Conservation (phyloP, 2,113 vertebrate genomes). For the Ascaphus truei region DNA sequence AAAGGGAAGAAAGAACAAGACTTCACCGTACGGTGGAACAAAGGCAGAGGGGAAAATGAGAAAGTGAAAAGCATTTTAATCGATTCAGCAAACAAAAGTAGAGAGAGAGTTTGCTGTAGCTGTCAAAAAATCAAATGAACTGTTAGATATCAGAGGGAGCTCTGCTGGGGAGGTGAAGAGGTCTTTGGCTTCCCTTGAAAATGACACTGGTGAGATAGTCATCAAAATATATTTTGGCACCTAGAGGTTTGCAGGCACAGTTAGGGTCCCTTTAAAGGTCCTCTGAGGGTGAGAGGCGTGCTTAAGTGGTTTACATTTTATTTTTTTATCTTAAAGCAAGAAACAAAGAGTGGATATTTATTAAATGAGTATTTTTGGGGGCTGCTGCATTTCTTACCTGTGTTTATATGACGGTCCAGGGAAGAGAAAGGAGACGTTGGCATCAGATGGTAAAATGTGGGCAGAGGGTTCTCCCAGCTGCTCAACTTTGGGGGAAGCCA, state of each 20-base stretch:
- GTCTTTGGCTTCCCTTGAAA: background rate
- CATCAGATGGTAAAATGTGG: too few species aligned
- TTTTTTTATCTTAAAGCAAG: background rate
- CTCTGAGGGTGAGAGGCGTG: background rate
- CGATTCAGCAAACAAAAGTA: conserved; percentile 27
- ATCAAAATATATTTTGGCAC: background rate
- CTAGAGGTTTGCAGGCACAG: background rate
- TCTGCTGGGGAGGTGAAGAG: background rate
- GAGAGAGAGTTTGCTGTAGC: conserved; percentile 3
- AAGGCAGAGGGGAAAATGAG: conserved; percentile 25
- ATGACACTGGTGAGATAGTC: background rate
- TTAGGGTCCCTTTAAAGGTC: background rate
- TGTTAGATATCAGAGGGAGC: conserved; percentile 13
- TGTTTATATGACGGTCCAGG: too few species aligned
- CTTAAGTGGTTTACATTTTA: too few species aligned
- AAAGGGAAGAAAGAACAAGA: conserved; percentile 1
- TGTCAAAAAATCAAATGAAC: conserved; percentile 24
- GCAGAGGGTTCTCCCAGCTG: too few species aligned
- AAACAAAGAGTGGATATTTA: too few species aligned
- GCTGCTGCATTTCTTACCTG: too few species aligned
- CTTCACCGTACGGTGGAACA: background rate
- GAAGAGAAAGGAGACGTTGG: too few species aligned
- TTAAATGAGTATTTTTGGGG: too few species aligned
- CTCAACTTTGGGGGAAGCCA: too few species aligned
- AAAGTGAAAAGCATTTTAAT: conserved; percentile 32